Percentiles rank a stretch among this genome's conserved stretches.
Evolutionary conservation across 2,113 vertebrate species (phyloP).

Genomic region (Larimichthys crocea): DNA sequence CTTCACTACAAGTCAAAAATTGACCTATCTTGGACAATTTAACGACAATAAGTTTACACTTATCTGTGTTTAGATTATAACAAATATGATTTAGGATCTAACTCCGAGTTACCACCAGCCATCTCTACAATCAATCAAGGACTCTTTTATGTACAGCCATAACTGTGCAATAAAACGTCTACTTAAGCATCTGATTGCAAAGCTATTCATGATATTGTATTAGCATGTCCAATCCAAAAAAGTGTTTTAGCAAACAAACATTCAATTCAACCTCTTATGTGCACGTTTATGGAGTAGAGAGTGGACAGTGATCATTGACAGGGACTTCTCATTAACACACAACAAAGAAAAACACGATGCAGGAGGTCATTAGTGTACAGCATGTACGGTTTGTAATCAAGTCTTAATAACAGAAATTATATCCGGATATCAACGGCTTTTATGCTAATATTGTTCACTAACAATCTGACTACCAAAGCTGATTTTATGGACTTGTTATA

Average conservation of each 20-base stretch:
- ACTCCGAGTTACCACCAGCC: not conserved
- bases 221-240: not conserved
- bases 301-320: not conserved
- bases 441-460: slow-evolving; percentile 23
- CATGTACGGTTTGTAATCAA: slow-evolving; percentile 22
- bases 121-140: too few relatives aligned
- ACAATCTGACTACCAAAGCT: slow-evolving; percentile 33
- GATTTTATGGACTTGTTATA: slow-evolving; percentile 63
- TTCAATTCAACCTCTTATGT: not conserved
- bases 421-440: slow-evolving; percentile 21
- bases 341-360: not conserved
- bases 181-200: not conserved
- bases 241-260: not conserved
- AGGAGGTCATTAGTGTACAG: not conserved
- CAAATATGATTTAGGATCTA: not conserved
- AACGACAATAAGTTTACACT: not conserved
- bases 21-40: not conserved
- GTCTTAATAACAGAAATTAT: slow-evolving; percentile 11
- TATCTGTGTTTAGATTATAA: not conserved
- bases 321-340: slow-evolving; percentile 9
- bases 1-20: not conserved
- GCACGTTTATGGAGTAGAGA: not conserved
- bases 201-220: not conserved
- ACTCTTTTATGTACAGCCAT: not conserved
- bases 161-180: not conserved